Base-by-base conservation (phyloP, 2,113 vertebrate genomes). In the Campylomormyrus numenius region DNA sequence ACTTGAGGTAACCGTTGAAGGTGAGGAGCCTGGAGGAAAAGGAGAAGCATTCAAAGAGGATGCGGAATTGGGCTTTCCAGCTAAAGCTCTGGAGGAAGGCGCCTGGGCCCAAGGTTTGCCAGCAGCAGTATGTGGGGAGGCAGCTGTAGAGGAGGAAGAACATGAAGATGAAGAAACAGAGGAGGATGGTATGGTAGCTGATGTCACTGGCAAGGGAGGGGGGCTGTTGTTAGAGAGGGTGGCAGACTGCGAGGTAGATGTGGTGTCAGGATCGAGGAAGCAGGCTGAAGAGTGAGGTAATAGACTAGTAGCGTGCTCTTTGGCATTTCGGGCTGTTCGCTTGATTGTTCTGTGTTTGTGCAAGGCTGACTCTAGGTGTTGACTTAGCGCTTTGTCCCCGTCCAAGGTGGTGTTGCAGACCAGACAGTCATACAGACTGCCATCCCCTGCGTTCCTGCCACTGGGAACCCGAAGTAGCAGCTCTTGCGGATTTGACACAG, bases 331-430 rank as follows among this genome's bases (percentile, higher is more conserved):
- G 97, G 98, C 97, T 97, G 98, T 98, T 98, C 98, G 97, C 96
- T 97, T 98, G 98, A 98, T 99, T 99, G 98, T 99, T 98, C 97
- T 98, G 96, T 99, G 98, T 98, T 98, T 99, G 98, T 99, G 98
- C 97, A 98, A 98, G 98, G 98, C 97, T 95, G 98, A 99, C 96
- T 98, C 97, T 94, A 99, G 98, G 96, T 99, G 98, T 97, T 99
- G 98, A 97, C 97, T 97, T 95, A 99, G 98, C 95, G 97, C 98
- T 96, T 99, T 98, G 93, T 98, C 97, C 96, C 98, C 98, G 93
- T 98, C 97, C 95, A 99, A 96, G 94, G 97, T 98, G 96, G 97
- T 98, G 94, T 99, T 97, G 95, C 98, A 99, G 95, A 97, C 98
- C 96, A 98, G 97, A 96, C 98, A 99, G 97, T 98, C 98, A 94